Base-by-base conservation (phyloP, 2,113 vertebrate genomes). In the Harpagus bidentatus region DNA sequence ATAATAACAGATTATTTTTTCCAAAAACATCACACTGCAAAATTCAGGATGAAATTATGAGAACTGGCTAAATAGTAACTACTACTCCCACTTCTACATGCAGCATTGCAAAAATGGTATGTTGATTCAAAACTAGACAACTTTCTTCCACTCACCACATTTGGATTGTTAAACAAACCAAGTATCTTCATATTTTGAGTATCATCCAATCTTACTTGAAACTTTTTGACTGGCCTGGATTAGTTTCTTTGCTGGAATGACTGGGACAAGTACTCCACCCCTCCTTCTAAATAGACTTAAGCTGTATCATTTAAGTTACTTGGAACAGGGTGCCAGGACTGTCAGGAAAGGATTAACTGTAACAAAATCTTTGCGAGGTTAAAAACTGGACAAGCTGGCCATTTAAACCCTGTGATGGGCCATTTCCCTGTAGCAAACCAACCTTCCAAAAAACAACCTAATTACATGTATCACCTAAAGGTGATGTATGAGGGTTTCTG, bases 211-310 rank as follows among this genome's bases (percentile, higher is more conserved):
- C 48, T 83, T 88, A 77, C 16, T 69, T 55, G 32, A 95, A 95
- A 78, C 25, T 10, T 86, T 88, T 55, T 69, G 26, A 88, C 80
- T 74, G 53, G 50, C 48, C 40, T 53, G 43, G 6, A n/a, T 97
- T 90, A 87, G 63, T 74, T 91, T 90, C 83, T 81, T 82, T 61
- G 62, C 71, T 79, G 82, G 55, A 91, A 89, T 38, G 62, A 93
- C 20, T 16, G 36, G 42, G 34, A 93, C 62, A 77, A 82, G 47
- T 32, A 91, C 84, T 90, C 93, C 94, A 91, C 91, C 95, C 82
- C 43, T 96, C 59, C 66, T 97, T 96, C 92, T 91, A 95, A 97
- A 96, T n/a, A 96, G 77, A 91, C 34, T 93, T 85, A 58, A 93
- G 56, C 82, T 36, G 36, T 80, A 69, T 56, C 65, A 66, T 66